phyloP scores from a whole-genome alignment of 37 sponge, comb jelly and placozoan genomes.

The Cladorhizidae sp. region DNA sequence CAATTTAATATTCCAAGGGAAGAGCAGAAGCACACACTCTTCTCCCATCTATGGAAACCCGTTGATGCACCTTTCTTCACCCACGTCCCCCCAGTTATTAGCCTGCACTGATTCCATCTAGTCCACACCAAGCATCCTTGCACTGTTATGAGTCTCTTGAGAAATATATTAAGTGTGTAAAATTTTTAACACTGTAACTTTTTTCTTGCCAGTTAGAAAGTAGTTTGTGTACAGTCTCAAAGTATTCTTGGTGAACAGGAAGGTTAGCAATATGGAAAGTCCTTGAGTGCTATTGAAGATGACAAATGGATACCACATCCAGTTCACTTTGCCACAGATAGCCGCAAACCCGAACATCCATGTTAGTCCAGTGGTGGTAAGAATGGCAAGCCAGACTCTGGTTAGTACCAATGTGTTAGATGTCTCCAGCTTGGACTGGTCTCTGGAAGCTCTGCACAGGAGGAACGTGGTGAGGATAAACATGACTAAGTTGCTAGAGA shows the following conservation, averaged over 20 bases:
- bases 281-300: constrained; percentile 62
- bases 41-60: no score
- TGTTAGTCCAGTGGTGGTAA: constrained; percentile 44
- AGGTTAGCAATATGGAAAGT: constrained; percentile 15
- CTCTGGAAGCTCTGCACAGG: not conserved
- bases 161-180: no score
- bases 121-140: no score
- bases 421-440: not conserved
- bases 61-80: no score
- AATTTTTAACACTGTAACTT: no score
- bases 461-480: constrained; percentile 5
- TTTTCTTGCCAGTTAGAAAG: no score
- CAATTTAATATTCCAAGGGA: no score
- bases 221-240: constrained; percentile 20
- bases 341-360: constrained; percentile 68
- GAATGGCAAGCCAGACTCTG: constrained; percentile 11
- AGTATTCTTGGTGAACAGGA: constrained; percentile 34
- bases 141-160: no score
- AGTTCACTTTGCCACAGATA: constrained; percentile 14
- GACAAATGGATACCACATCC: constrained; percentile 67
- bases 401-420: not conserved
- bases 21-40: no score
- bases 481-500: constrained; percentile 26
- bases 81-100: no score
- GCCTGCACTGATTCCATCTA: no score